phyloP scores from a whole-genome alignment of 2,888 invertebrate genomes.

The Stenchaetothrips biformis region DNA sequence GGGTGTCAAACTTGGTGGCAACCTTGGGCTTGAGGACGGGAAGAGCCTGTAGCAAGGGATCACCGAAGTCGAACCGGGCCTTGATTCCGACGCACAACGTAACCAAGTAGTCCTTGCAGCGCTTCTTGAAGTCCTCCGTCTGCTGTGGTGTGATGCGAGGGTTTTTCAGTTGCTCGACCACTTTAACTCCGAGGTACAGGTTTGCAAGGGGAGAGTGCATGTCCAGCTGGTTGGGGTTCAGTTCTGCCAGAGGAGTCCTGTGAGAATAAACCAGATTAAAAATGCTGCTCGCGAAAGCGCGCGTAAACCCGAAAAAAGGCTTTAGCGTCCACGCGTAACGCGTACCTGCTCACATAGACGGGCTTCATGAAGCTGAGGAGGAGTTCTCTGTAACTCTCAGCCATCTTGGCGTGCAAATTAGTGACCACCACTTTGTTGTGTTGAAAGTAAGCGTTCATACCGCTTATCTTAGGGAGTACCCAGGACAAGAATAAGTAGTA shows the following conservation, averaged over 20 bases:
- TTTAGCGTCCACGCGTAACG: too few relatives aligned
- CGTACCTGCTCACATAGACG: constrained; percentile 33
- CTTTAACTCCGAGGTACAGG: constrained; percentile 35
- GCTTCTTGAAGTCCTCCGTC: constrained; percentile 33
- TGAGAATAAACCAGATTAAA: not conserved
- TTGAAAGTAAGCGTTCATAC: constrained; percentile 36
- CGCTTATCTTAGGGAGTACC: constrained; percentile 36
- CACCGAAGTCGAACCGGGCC: constrained; percentile 37
- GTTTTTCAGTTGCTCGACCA: constrained; percentile 33
- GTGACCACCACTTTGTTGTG: constrained; percentile 34
- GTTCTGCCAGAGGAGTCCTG: not conserved
- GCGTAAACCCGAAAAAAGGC: too few relatives aligned
- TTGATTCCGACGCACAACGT: constrained; percentile 36
- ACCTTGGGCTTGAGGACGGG: constrained; percentile 33
- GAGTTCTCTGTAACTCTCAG: constrained; percentile 34
- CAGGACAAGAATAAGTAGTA: constrained; percentile 36
- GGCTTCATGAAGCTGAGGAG: constrained; percentile 36
- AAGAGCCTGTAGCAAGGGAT: constrained; percentile 32
- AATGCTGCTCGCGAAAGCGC: not conserved
- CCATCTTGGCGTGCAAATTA: constrained; percentile 33
- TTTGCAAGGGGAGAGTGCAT: constrained; percentile 33
- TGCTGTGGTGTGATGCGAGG: constrained; percentile 30
- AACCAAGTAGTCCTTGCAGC: constrained; percentile 36
- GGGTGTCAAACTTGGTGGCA: constrained; percentile 22
- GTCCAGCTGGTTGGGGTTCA: constrained; percentile 33